Conservation (phyloP, 1,140 invertebrate species). For the Dysdera silvatica region DNA sequence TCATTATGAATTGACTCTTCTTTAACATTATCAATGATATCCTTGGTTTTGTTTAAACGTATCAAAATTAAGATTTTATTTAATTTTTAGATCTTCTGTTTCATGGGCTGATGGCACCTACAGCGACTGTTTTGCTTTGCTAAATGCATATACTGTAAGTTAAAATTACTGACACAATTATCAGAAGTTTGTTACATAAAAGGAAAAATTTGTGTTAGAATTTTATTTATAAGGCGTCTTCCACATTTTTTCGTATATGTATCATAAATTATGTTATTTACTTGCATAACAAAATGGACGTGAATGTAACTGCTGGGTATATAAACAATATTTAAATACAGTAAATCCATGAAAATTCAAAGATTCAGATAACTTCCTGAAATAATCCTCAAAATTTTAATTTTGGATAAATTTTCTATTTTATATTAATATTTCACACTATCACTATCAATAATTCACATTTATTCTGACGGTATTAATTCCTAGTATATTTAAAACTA, state of each 20-base stretch:
- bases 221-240: background rate
- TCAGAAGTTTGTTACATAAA: no score
- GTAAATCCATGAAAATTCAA: background rate
- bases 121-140: slow-evolving; percentile 74
- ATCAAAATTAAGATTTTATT: background rate
- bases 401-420: no score
- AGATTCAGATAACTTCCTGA: no score
- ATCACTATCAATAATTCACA: no score
- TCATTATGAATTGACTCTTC: background rate
- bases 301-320: background rate
- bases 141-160: slow-evolving; percentile 61
- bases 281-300: background rate
- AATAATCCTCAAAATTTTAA: no score
- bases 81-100: slow-evolving; percentile 52
- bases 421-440: no score
- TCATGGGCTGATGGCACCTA: slow-evolving; percentile 69
- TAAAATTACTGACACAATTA: no score
- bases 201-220: no score
- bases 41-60: background rate
- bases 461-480: no score
- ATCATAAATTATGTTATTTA: background rate
- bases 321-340: background rate
- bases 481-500: no score
- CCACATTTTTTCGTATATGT: background rate
- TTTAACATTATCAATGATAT: background rate